Evolutionary conservation across 2,113 vertebrate genomes (phyloP).

Genomic region (Brachyistius frenatus): DNA sequence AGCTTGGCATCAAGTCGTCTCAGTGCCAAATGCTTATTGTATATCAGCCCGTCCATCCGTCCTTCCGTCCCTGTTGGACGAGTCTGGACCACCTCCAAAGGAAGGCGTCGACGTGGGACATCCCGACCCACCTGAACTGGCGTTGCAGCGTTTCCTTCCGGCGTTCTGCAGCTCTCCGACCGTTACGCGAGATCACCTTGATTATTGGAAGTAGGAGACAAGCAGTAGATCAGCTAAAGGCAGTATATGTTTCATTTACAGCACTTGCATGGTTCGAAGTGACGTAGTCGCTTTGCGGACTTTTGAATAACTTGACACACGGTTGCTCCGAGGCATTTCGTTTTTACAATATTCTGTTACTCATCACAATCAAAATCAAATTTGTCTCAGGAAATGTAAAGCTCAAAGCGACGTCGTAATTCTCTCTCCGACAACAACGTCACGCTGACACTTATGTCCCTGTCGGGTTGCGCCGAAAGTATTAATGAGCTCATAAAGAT

Average conservation of each 20-base stretch:
- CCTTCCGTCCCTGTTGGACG: neutral
- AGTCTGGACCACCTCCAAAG: neutral
- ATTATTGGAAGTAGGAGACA: neutral
- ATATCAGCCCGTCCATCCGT: neutral
- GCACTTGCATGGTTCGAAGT: too few relatives aligned
- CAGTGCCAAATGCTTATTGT: neutral
- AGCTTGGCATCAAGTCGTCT: too few relatives aligned
- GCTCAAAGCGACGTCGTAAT: neutral
- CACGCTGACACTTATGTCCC: too few relatives aligned
- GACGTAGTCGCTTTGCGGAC: too few relatives aligned
- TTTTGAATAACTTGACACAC: neutral
- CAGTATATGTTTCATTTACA: too few relatives aligned
- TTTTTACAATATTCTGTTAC: neutral
- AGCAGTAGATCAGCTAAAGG: too few relatives aligned
- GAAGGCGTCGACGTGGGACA: neutral
- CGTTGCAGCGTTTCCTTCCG: neutral
- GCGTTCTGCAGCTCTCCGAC: neutral
- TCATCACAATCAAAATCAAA: neutral
- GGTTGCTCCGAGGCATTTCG: neutral
- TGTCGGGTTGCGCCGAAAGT: neutral
- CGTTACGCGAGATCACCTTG: neutral
- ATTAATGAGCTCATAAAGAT: neutral
- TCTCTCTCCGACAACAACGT: neutral
- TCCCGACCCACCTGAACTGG: neutral
- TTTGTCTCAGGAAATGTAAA: too few relatives aligned